Percentiles rank a stretch among this genome's conserved stretches.
phyloP scores from a whole-genome alignment of 2,888 invertebrate genomes.

The Andrena flavipes region DNA sequence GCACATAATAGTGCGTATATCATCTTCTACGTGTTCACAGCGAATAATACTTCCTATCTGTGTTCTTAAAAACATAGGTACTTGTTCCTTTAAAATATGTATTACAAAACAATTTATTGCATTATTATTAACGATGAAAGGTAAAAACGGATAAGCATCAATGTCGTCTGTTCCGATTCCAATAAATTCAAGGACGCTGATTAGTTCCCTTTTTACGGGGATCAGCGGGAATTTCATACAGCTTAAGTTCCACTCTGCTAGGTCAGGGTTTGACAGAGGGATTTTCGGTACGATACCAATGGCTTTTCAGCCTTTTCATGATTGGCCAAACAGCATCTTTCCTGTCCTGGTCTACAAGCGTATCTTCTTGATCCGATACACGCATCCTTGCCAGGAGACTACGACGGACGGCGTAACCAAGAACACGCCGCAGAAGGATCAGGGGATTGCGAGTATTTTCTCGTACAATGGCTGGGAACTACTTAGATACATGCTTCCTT shows the following conservation, averaged over 20 bases:
- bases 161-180: conserved; percentile 15
- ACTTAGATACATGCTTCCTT: conserved; percentile 34
- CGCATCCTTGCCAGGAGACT: conserved; percentile 45
- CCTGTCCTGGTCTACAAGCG: conserved; percentile 51
- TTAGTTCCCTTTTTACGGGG: conserved; percentile 67
- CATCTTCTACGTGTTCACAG: no score
- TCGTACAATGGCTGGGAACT: conserved; percentile 28
- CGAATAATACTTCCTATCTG: no score
- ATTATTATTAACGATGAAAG: not conserved
- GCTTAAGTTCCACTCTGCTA: conserved; percentile 66
- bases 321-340: conserved; percentile 76
- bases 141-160: conserved; percentile 30
- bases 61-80: no score
- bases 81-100: no score
- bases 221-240: conserved; percentile 70
- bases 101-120: not conserved
- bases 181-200: conserved; percentile 59
- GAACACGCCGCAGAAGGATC: conserved; percentile 55
- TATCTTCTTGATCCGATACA: conserved; percentile 73
- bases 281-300: conserved; percentile 72
- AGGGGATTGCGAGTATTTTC: conserved; percentile 74
- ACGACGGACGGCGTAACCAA: conserved; percentile 39
- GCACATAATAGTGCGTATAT: no score
- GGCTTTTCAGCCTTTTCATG: conserved; percentile 80
- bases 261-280: conserved; percentile 63